phyloP scores from a whole-genome alignment of 2,113 vertebrate genomes.

The Girardinichthys multiradiatus region DNA sequence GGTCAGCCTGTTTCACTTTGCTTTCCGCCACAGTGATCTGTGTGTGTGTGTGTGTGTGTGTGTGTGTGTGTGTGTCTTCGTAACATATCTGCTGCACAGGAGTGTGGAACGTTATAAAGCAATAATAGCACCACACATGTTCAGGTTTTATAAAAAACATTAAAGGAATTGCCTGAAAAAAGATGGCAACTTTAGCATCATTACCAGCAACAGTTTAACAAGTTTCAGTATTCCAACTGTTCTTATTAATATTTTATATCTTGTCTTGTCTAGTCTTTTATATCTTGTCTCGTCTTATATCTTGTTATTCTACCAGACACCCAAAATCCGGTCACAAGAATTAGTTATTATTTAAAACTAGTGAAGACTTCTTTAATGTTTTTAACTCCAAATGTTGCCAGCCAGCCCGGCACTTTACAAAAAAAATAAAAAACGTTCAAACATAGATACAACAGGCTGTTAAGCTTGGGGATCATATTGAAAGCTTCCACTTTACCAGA shows the following conservation, averaged over 20 bases:
- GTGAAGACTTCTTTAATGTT: not conserved
- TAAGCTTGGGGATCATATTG: not conserved
- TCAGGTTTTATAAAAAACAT: too few species aligned
- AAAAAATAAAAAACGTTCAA: not conserved
- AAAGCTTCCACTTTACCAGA: too few species aligned
- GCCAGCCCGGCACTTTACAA: not conserved
- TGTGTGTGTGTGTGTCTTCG: too few species aligned
- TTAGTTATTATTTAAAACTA: not conserved
- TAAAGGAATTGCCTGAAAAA: not conserved
- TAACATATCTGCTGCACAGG: not conserved
- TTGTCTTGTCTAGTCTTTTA: not conserved
- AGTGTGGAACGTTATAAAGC: not conserved
- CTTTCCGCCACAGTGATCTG: conserved; percentile 28
- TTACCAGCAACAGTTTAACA: not conserved
- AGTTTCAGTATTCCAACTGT: not conserved
- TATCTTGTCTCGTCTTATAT: not conserved
- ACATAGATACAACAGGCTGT: not conserved
- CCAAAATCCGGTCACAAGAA: not conserved
- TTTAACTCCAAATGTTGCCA: not conserved
- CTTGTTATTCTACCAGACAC: not conserved
- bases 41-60: conserved; percentile 2
- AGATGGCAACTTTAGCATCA: not conserved
- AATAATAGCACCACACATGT: not conserved
- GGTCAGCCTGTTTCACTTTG: conserved; percentile 65
- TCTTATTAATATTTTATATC: not conserved